Conservation (phyloP, 2,888 invertebrate species). For the Ditula angustiorana region DNA sequence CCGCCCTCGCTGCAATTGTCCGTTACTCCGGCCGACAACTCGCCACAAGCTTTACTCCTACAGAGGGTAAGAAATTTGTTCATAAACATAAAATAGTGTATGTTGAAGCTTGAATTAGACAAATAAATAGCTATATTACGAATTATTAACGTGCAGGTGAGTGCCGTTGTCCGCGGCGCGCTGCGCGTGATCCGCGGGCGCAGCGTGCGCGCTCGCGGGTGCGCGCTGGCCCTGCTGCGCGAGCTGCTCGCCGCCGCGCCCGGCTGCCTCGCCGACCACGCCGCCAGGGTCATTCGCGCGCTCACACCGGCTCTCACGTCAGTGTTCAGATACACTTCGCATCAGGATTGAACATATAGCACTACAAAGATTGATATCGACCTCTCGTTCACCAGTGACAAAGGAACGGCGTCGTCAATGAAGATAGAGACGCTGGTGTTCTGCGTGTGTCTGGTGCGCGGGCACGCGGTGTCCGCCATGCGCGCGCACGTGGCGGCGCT, state of each 20-base stretch:
- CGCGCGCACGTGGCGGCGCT: constrained; percentile 92
- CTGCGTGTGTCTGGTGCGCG: constrained; percentile 92
- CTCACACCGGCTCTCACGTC: constrained; percentile 94
- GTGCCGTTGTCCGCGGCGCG: constrained; percentile 93
- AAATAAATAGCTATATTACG: neutral
- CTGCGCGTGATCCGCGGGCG: constrained; percentile 94
- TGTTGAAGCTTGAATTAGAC: neutral
- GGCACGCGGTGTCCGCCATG: constrained; percentile 92
- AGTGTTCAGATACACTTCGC: constrained; percentile 44
- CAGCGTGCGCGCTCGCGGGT: constrained; percentile 88
- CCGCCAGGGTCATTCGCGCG: constrained; percentile 94
- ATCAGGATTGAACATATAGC: neutral
- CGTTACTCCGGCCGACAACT: constrained; percentile 90
- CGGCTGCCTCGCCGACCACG: constrained; percentile 93
- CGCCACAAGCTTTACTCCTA: constrained; percentile 86
- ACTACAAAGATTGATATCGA: too few species aligned
- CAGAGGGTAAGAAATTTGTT: constrained; percentile 81
- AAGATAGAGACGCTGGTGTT: constrained; percentile 98
- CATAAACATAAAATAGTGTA: too few species aligned
- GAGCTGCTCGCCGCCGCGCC: constrained; percentile 96
- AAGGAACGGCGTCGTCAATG: constrained; percentile 98
- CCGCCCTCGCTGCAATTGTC: constrained; percentile 87
- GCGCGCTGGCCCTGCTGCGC: constrained; percentile 95
- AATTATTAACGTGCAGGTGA: constrained; percentile 54
- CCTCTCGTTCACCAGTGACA: constrained; percentile 84